Conservation (phyloP, 2,888 invertebrate genomes). For the Orthosia incerta region DNA sequence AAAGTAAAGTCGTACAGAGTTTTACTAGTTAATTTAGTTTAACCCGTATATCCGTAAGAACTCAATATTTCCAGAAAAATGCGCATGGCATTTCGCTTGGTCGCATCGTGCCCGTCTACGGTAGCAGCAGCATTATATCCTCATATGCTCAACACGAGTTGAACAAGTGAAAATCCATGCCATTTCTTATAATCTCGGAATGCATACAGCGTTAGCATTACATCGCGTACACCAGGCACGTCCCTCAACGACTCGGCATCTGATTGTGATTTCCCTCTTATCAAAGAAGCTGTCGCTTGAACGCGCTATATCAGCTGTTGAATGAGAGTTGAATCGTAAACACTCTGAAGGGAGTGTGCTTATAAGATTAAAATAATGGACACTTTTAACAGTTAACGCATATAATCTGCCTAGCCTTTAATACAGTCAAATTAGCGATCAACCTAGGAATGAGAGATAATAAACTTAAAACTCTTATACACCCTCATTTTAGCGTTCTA, state of each 20-base stretch:
- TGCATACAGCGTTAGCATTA: conserved; percentile 62
- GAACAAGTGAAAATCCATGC: conserved; percentile 28
- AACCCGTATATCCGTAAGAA: too few relatives aligned
- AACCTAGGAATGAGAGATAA: too few relatives aligned
- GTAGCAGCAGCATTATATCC: background rate
- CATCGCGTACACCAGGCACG: conserved; percentile 70
- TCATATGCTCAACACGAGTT: background rate
- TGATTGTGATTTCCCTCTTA: conserved; percentile 70
- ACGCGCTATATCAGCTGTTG: conserved; percentile 68
- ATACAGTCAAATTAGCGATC: too few relatives aligned
- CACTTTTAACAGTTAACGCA: background rate
- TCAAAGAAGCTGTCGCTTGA: conserved; percentile 66
- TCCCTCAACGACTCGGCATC: conserved; percentile 63
- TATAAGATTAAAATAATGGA: background rate
- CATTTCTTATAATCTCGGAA: conserved; percentile 25
- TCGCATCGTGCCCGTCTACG: too few relatives aligned
- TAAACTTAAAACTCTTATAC: too few relatives aligned
- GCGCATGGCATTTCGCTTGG: too few relatives aligned
- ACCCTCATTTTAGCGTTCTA: too few relatives aligned
- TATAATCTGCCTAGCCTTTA: background rate
- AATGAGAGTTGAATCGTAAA: conserved; percentile 74
- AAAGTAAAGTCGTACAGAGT: too few relatives aligned
- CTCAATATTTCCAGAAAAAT: too few relatives aligned
- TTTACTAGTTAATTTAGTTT: too few relatives aligned
- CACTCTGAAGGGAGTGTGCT: conserved; percentile 22